phyloP scores from a whole-genome alignment of 2,797 vertebrate species.

The Enteromius paludinosus region DNA sequence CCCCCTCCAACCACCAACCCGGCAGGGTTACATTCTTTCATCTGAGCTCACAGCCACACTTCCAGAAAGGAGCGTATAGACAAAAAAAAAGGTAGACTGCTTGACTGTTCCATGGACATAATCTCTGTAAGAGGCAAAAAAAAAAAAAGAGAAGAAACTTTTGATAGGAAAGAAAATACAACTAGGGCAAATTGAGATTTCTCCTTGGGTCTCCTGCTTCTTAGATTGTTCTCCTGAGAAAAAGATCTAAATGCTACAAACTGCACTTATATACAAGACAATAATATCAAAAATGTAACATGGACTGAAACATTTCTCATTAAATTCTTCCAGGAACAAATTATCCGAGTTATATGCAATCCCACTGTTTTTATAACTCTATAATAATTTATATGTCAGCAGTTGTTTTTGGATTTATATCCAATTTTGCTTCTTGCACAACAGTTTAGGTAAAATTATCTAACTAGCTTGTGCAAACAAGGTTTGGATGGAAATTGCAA shows the following conservation, averaged over 20 bases:
- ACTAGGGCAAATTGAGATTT: not conserved
- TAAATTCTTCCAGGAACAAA: not conserved
- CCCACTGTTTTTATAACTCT: not conserved
- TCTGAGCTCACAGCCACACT: constrained; percentile 50
- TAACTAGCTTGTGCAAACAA: not conserved
- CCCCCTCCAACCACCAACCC: constrained; percentile 49
- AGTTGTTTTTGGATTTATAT: not conserved
- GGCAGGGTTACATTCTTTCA: constrained; percentile 64
- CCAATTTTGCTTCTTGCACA: not conserved
- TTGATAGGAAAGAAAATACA: not conserved
- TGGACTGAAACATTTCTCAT: not conserved
- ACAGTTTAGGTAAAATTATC: not conserved
- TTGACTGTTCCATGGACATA: constrained; percentile 43
- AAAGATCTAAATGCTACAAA: not conserved
- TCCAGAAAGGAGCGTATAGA: constrained; percentile 42
- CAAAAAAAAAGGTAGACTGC: constrained; percentile 35
- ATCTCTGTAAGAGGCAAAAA: constrained; percentile 18
- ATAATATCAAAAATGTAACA: not conserved
- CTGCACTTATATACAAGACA: not conserved
- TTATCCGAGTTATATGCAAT: not conserved
- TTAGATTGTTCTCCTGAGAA: not conserved
- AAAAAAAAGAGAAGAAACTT: not conserved
- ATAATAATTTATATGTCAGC: not conserved
- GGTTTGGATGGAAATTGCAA: not conserved
- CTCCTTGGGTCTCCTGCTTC: not conserved